phyloP scores from a whole-genome alignment of 2,113 vertebrate genomes.

The Pseudorhombus dupliciocellatus region DNA sequence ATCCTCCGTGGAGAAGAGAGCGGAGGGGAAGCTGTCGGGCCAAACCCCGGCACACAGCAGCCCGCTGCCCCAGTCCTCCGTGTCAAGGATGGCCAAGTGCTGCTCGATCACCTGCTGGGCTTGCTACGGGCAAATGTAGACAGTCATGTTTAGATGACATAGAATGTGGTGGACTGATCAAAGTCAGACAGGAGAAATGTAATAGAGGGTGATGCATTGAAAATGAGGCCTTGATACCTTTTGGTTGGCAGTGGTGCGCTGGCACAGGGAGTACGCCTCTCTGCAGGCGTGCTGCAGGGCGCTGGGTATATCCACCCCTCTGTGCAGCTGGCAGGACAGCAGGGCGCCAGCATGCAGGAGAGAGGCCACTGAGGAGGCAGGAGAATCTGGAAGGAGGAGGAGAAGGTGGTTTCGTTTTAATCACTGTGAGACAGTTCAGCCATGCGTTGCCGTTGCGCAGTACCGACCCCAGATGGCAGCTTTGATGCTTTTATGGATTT shows the following conservation, averaged over 20 bases:
- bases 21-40: slow-evolving; percentile 90
- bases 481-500: slow-evolving; percentile 87
- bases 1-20: slow-evolving; percentile 88
- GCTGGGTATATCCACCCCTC: slow-evolving; percentile 86
- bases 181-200: neutral
- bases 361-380: slow-evolving; percentile 83
- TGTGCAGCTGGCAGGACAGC: slow-evolving; percentile 88
- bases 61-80: slow-evolving; percentile 80
- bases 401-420: neutral
- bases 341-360: slow-evolving; percentile 87
- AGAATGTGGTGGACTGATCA: neutral
- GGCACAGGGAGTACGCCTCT: slow-evolving; percentile 86
- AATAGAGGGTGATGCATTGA: neutral
- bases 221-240: slow-evolving; percentile 80
- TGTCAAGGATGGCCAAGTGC: slow-evolving; percentile 83
- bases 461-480: slow-evolving; percentile 85
- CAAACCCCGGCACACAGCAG: slow-evolving; percentile 90
- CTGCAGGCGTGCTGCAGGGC: slow-evolving; percentile 89
- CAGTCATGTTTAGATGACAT: neutral
- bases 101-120: slow-evolving; percentile 85
- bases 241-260: slow-evolving; percentile 83
- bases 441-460: neutral
- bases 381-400: slow-evolving; percentile 81
- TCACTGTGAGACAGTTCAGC: neutral
- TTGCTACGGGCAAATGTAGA: slow-evolving; percentile 71